These are phyloP conservation scores for Danio choprae DNA, from an alignment of 2,797 vertebrate genomes.

Conservation along the genomic window DNA sequence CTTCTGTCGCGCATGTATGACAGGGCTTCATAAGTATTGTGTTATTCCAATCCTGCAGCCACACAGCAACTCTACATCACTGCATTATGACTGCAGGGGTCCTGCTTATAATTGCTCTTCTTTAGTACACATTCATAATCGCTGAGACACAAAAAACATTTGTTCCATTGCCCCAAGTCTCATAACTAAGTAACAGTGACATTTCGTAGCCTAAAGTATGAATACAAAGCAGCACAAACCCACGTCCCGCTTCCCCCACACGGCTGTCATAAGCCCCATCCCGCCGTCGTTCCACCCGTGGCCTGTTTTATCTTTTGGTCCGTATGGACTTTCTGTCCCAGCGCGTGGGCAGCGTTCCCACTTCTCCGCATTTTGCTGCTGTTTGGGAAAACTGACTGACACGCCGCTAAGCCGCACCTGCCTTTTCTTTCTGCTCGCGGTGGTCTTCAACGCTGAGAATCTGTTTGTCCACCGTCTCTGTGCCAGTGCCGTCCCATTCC, in stretches of 20 bases:
- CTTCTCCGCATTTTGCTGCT: constrained; percentile 37
- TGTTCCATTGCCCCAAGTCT: constrained; percentile 28
- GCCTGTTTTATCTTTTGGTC: constrained; percentile 49
- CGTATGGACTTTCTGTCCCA: constrained; percentile 43
- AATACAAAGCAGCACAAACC: constrained; percentile 37
- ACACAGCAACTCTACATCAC: neutral
- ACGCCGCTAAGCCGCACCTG: constrained; percentile 58
- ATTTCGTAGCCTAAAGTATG: constrained; percentile 19
- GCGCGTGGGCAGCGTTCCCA: constrained; percentile 51
- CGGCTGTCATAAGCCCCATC: constrained; percentile 25
- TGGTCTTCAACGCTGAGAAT: constrained; percentile 38
- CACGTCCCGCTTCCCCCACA: constrained; percentile 31
- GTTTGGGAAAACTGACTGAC: constrained; percentile 53
- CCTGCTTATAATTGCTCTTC: neutral
- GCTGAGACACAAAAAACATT: constrained; percentile 43
- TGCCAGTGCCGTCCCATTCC: constrained; percentile 47
- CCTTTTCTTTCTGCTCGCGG: constrained; percentile 48
- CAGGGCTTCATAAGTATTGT: too few species aligned
- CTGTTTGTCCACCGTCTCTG: constrained; percentile 42
- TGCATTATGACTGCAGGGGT: neutral
- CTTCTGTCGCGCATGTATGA: too few species aligned
- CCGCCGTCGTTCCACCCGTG: constrained; percentile 13
- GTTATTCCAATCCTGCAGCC: constrained; percentile 1
- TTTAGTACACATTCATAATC: constrained; percentile 16
- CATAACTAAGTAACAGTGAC: constrained; percentile 41